Evolutionary conservation across 2,797 vertebrate genomes (phyloP).

Genomic region (Onychomys leucogaster): DNA sequence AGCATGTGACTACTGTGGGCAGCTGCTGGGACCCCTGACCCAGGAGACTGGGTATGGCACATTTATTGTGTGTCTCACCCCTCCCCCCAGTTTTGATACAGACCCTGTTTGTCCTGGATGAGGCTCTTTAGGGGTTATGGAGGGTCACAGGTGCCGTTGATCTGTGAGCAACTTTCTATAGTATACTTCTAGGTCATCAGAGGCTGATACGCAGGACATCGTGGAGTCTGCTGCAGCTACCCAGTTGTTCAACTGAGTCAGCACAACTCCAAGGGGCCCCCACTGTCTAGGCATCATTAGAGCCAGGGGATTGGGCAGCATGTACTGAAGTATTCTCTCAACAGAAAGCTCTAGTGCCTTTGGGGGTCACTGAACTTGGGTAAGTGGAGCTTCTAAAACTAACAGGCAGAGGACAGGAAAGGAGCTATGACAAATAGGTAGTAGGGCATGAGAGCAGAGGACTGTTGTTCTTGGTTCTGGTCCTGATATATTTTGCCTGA

Average conservation of each 20-base stretch:
- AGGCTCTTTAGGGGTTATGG: background rate
- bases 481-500: background rate
- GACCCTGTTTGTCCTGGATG: background rate
- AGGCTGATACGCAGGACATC: too few relatives aligned
- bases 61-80: background rate
- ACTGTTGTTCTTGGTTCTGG: background rate
- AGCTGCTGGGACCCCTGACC: background rate
- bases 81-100: background rate
- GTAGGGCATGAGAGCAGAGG: background rate
- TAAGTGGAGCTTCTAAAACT: background rate
- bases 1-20: background rate
- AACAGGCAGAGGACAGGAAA: background rate
- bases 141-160: background rate
- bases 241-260: background rate
- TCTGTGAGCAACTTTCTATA: background rate
- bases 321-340: slow-evolving; percentile 73
- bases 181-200: background rate
- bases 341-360: background rate
- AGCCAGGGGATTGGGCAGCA: slow-evolving; percentile 18
- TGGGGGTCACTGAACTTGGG: background rate
- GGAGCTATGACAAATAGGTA: background rate
- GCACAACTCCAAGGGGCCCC: background rate
- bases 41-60: background rate
- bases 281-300: fast-evolving
- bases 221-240: background rate